Conservation (phyloP, 2,113 vertebrate species). For the Mus pahari region DNA sequence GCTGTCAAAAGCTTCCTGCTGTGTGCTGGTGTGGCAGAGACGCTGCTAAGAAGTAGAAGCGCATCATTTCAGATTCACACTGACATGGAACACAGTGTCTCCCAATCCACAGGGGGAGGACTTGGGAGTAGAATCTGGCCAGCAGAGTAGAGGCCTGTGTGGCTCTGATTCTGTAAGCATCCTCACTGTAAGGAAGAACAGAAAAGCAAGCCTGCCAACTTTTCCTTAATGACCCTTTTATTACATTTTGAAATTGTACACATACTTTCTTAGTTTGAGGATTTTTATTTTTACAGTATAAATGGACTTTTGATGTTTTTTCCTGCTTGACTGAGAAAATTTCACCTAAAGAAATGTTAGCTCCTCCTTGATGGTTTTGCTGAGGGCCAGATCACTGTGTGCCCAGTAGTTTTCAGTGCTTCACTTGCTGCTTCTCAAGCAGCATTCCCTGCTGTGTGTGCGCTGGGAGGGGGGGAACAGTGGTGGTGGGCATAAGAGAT, state of each 20-base stretch:
- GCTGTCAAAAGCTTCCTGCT: not conserved
- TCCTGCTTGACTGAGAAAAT: constrained; percentile 25
- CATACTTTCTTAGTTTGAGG: constrained; percentile 22
- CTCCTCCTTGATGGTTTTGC: not conserved
- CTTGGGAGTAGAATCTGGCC: not conserved
- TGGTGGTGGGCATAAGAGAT: not conserved
- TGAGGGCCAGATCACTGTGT: not conserved
- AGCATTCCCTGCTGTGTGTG: not conserved
- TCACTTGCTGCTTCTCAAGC: not conserved
- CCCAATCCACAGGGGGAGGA: not conserved
- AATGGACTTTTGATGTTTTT: not conserved
- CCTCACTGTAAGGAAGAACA: constrained; percentile 7
- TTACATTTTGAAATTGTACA: constrained; percentile 64
- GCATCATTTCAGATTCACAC: not conserved
- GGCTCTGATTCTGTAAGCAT: not conserved
- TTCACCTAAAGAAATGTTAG: constrained; percentile 35
- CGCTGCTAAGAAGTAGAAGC: not conserved
- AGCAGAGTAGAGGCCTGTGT: not conserved
- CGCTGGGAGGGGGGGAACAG: not conserved
- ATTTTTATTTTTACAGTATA: constrained; percentile 17
- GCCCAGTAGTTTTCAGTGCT: not conserved
- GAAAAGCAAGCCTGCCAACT: not conserved
- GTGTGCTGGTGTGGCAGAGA: not conserved
- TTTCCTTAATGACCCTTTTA: not conserved
- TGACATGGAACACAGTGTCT: not conserved